Evolutionary conservation across 2,113 vertebrate species (phyloP).

Genomic region (Peromyscus leucopus): DNA sequence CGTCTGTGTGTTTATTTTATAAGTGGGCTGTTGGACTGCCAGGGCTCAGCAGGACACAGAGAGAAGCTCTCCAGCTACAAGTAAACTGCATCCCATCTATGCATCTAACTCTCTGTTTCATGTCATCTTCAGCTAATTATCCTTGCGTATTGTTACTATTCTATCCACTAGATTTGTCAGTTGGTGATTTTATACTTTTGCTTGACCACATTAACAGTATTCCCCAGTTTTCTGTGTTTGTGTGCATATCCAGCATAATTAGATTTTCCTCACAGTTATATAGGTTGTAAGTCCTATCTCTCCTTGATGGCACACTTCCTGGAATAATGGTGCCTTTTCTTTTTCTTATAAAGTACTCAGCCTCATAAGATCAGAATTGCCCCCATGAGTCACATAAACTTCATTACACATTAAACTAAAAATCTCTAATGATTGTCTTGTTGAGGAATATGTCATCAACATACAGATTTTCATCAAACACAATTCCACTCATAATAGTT

Average conservation of each 20-base stretch:
- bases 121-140: not conserved
- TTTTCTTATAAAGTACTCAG: not conserved
- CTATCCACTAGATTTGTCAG: not conserved
- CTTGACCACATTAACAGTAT: not conserved
- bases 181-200: not conserved
- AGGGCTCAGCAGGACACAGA: too few species aligned
- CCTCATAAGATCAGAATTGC: not conserved
- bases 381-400: not conserved
- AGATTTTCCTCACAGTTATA: not conserved
- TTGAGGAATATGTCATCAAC: not conserved
- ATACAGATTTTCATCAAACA: not conserved
- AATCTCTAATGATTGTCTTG: not conserved
- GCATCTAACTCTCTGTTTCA: not conserved
- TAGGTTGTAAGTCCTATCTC: not conserved
- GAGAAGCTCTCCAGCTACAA: too few species aligned
- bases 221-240: not conserved
- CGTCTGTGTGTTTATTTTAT: too few species aligned
- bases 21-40: too few species aligned
- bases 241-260: not conserved
- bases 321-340: not conserved
- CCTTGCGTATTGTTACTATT: not conserved
- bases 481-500: not conserved
- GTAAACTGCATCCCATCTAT: too few species aligned
- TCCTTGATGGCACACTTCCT: rapidly evolving
- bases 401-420: not conserved